A percentile compares a stretch with the other conserved stretches of the same genome.
These are phyloP conservation scores for Cheilosia soror DNA, from an alignment of 2,888 invertebrate species.

Conservation along the genomic window DNA sequence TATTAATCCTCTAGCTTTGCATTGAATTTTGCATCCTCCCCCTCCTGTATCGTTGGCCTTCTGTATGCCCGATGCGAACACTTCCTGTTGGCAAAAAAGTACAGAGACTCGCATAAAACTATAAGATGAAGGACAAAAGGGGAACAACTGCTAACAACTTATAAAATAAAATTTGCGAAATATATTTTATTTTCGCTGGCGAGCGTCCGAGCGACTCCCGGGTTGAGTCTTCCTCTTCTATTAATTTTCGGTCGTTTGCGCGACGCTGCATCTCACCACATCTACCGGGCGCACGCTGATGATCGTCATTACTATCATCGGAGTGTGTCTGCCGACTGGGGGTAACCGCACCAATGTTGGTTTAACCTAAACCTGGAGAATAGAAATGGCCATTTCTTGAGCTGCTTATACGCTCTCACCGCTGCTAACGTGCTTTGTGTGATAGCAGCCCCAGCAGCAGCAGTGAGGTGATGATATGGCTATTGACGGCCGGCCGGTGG, in stretches of 20 bases:
- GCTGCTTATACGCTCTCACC: constrained; percentile 27
- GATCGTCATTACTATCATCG: constrained; percentile 62
- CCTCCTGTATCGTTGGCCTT: constrained; percentile 26
- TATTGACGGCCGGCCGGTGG: constrained; percentile 25
- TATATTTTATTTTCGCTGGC: constrained; percentile 62
- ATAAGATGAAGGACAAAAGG: not conserved
- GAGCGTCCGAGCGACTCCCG: not conserved
- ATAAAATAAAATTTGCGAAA: constrained; percentile 61
- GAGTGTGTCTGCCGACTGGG: constrained; percentile 8
- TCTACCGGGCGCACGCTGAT: constrained; percentile 15
- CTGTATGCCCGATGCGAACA: constrained; percentile 27
- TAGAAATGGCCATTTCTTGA: constrained; percentile 37
- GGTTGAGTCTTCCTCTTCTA: constrained; percentile 34
- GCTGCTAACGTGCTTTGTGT: constrained; percentile 25
- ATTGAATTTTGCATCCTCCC: constrained; percentile 13
- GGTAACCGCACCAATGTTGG: constrained; percentile 46
- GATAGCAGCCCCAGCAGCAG: constrained; percentile 18
- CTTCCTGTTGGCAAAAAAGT: constrained; percentile 57
- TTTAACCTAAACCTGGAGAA: constrained; percentile 53
- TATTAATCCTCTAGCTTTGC: constrained; percentile 68
- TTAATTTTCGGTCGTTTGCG: constrained; percentile 62
- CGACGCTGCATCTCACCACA: constrained; percentile 1
- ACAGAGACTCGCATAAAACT: constrained; percentile 29
- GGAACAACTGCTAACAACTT: constrained; percentile 4
- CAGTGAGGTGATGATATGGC: constrained; percentile 44